Conservation (phyloP, 2,888 invertebrate genomes). For the Amphipyra tragopoginis region DNA sequence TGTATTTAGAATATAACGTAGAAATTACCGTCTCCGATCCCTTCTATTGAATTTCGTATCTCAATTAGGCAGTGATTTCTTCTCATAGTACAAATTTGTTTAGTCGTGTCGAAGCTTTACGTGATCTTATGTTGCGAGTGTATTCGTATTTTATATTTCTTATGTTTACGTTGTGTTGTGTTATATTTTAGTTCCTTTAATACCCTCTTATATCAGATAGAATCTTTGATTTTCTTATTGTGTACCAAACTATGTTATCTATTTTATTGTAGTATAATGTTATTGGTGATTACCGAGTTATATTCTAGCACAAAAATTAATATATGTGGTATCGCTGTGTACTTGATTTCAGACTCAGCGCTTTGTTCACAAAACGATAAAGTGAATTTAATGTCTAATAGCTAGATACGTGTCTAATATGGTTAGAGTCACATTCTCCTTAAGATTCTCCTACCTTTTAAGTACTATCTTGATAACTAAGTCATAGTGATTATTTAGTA, state of each 20-base stretch:
- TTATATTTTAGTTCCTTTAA: conserved; percentile 60
- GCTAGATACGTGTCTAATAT: conserved; percentile 72
- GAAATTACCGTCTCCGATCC: conserved; percentile 49
- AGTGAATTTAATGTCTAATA: conserved; percentile 57
- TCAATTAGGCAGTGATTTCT: conserved; percentile 74
- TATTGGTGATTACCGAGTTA: conserved; percentile 50
- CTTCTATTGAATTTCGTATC: conserved; percentile 60
- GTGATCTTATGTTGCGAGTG: conserved; percentile 68
- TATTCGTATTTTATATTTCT: conserved; percentile 66
- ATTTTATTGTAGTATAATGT: conserved; percentile 49
- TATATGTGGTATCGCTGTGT: conserved; percentile 51
- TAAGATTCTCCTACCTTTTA: conserved; percentile 78
- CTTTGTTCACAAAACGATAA: conserved; percentile 51
- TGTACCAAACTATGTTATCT: conserved; percentile 41
- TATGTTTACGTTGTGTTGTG: conserved; percentile 67
- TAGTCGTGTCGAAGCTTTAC: conserved; percentile 79
- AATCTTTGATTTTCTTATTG: conserved; percentile 37
- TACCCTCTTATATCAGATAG: conserved; percentile 33
- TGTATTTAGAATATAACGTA: conserved; percentile 54
- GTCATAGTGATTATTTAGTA: conserved; percentile 82
- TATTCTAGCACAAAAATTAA: conserved; percentile 68
- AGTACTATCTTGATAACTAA: conserved; percentile 83
- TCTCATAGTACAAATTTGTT: conserved; percentile 85
- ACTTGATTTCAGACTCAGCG: conserved; percentile 48
- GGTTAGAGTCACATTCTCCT: conserved; percentile 68